Evolutionary conservation across 2,888 invertebrate species (phyloP).

Genomic region (Halictus quadricinctus): DNA sequence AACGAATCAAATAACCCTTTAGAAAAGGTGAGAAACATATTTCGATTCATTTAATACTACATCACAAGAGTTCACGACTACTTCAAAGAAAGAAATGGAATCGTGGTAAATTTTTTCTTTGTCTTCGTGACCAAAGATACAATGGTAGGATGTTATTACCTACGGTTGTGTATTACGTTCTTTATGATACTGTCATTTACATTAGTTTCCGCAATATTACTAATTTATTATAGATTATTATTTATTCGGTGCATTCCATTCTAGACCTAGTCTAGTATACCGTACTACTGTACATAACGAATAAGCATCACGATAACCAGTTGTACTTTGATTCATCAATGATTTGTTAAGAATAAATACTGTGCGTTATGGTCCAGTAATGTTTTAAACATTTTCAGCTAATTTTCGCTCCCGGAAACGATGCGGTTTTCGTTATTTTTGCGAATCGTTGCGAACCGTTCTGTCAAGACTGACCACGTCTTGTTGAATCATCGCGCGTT

Average conservation of each 20-base stretch:
- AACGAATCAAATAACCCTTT: slow-evolving; percentile 19
- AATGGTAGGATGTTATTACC: slow-evolving; percentile 8
- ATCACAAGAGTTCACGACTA: background rate
- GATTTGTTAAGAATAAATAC: slow-evolving; percentile 29
- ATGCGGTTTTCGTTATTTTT: slow-evolving; percentile 31
- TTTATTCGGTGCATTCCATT: slow-evolving; percentile 55
- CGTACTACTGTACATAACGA: slow-evolving; percentile 64
- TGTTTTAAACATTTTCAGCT: slow-evolving; percentile 15
- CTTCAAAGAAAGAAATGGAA: background rate
- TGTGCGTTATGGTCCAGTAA: slow-evolving; percentile 29
- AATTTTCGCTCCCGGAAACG: slow-evolving; percentile 26
- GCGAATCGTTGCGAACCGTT: slow-evolving; percentile 40
- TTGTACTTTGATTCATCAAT: slow-evolving; percentile 40
- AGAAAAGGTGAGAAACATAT: background rate
- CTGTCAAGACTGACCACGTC: slow-evolving; percentile 50
- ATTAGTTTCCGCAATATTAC: slow-evolving; percentile 11
- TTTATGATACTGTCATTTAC: background rate
- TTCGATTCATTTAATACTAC: background rate
- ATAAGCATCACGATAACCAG: slow-evolving; percentile 36
- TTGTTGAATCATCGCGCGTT: slow-evolving; percentile 47
- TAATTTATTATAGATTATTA: slow-evolving; percentile 35
- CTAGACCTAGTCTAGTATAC: slow-evolving; percentile 62
- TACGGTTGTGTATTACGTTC: slow-evolving; percentile 3
- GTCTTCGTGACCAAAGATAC: slow-evolving; percentile 24
- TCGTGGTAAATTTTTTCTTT: slow-evolving; percentile 20